These are phyloP conservation scores for Drosophila rubida DNA, from an alignment of 2,888 invertebrate species.

Conservation along the genomic window DNA sequence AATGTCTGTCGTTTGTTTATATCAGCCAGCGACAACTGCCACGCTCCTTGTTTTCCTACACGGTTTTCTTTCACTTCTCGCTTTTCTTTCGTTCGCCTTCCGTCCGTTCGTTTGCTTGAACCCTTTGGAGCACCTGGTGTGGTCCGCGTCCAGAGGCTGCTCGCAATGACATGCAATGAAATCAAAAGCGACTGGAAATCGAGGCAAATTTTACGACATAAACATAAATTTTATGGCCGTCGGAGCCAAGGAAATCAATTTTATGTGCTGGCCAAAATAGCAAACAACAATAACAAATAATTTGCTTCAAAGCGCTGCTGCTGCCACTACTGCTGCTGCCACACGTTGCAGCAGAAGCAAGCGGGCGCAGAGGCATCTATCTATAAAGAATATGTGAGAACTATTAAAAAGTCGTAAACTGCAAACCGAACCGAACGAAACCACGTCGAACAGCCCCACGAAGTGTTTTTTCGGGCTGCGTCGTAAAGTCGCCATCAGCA, in stretches of 20 bases:
- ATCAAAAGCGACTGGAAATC: conserved; percentile 64
- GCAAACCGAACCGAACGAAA: conserved; percentile 32
- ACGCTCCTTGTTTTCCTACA: too few species aligned
- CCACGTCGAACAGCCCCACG: conserved; percentile 27
- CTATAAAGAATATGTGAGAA: conserved; percentile 83
- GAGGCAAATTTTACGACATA: conserved; percentile 81
- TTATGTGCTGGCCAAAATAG: conserved; percentile 75
- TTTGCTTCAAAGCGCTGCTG: conserved; percentile 57
- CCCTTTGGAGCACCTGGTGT: conserved; percentile 73
- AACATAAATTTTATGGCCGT: conserved; percentile 82
- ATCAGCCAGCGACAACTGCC: conserved; percentile 77
- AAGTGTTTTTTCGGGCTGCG: conserved; percentile 67
- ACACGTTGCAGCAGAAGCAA: conserved; percentile 40
- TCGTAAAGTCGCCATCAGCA: conserved; percentile 74
- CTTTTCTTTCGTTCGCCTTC: too few species aligned
- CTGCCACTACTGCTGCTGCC: not conserved
- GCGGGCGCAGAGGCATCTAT: conserved; percentile 70
- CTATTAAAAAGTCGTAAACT: conserved; percentile 84
- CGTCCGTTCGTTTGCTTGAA: too few species aligned
- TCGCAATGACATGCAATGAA: conserved; percentile 58
- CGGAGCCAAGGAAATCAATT: conserved; percentile 76
- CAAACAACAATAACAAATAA: conserved; percentile 65
- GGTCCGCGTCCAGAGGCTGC: conserved; percentile 56
- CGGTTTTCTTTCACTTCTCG: too few species aligned
- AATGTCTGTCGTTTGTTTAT: conserved; percentile 85